Percentiles rank a stretch among this genome's conserved stretches.
Conservation (phyloP, 2,888 invertebrate species). For the Clostera curtula region DNA sequence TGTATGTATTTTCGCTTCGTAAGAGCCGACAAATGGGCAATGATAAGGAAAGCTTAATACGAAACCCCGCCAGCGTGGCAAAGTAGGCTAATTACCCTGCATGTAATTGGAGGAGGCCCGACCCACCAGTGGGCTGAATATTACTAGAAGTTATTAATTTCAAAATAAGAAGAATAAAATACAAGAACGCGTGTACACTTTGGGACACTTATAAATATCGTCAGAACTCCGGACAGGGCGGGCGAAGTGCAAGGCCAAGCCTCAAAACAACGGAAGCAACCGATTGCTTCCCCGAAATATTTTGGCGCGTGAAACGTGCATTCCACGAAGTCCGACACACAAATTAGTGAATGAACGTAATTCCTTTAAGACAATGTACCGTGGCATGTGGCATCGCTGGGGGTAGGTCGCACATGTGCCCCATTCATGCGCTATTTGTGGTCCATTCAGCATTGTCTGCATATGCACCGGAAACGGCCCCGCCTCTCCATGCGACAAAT, state of each 20-base stretch:
- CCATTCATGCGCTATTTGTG: constrained; percentile 71
- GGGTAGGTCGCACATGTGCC: constrained; percentile 60
- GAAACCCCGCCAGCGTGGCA: too few relatives aligned
- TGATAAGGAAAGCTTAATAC: too few relatives aligned
- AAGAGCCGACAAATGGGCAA: too few relatives aligned
- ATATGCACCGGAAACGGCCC: constrained; percentile 64
- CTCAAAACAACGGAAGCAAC: constrained; percentile 21
- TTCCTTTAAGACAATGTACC: constrained; percentile 61
- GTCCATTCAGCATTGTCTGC: constrained; percentile 70
- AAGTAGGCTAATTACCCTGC: too few relatives aligned
- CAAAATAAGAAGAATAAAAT: too few relatives aligned
- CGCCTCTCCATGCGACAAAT: constrained; percentile 46
- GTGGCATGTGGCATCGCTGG: constrained; percentile 48
- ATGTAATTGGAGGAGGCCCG: too few relatives aligned
- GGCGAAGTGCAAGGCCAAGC: neutral
- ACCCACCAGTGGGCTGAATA: too few relatives aligned
- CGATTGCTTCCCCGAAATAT: constrained; percentile 27
- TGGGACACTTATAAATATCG: too few relatives aligned
- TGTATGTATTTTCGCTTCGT: too few relatives aligned
- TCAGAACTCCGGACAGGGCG: too few relatives aligned
- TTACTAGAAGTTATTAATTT: too few relatives aligned
- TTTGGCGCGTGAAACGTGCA: constrained; percentile 42
- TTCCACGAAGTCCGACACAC: constrained; percentile 57
- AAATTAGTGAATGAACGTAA: constrained; percentile 58
- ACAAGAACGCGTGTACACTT: too few relatives aligned